Evolutionary conservation across 2,113 vertebrate species (phyloP).

Genomic region (Notarius lentiginosus): DNA sequence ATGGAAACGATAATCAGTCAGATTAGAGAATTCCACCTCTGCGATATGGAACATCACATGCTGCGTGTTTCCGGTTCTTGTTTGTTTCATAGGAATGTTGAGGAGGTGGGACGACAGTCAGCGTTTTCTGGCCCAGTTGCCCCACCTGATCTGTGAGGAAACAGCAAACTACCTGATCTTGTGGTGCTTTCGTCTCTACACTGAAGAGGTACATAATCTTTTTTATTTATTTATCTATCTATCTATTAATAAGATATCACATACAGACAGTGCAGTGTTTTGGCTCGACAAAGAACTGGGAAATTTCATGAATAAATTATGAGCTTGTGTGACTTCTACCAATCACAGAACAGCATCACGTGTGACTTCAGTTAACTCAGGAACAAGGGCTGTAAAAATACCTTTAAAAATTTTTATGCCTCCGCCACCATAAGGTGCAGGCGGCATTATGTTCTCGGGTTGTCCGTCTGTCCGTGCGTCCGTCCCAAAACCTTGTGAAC

Average conservation of each 20-base stretch:
- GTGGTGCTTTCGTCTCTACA: slow-evolving; percentile 94
- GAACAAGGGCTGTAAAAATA: background rate
- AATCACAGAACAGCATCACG: background rate
- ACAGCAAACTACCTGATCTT: slow-evolving; percentile 88
- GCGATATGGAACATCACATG: background rate
- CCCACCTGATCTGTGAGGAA: slow-evolving; percentile 94
- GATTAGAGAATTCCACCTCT: background rate
- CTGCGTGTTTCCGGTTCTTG: background rate
- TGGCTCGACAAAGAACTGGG: background rate
- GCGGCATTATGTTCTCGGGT: too few relatives aligned
- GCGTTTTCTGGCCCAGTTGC: slow-evolving; percentile 87
- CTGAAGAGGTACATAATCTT: slow-evolving; percentile 80
- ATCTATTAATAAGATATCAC: background rate
- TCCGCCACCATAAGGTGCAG: too few relatives aligned
- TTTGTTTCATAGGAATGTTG: slow-evolving; percentile 82
- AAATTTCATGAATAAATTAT: background rate
- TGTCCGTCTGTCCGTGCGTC: too few relatives aligned
- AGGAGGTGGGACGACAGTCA: slow-evolving; percentile 97
- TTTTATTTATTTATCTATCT: too few relatives aligned
- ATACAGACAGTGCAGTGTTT: background rate
- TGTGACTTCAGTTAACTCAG: background rate
- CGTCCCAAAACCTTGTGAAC: too few relatives aligned
- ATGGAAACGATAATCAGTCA: background rate
- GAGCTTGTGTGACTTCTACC: background rate
- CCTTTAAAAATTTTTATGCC: too few relatives aligned